phyloP scores from a whole-genome alignment of 2,113 vertebrate species.

The Pseudopipra pipra region DNA sequence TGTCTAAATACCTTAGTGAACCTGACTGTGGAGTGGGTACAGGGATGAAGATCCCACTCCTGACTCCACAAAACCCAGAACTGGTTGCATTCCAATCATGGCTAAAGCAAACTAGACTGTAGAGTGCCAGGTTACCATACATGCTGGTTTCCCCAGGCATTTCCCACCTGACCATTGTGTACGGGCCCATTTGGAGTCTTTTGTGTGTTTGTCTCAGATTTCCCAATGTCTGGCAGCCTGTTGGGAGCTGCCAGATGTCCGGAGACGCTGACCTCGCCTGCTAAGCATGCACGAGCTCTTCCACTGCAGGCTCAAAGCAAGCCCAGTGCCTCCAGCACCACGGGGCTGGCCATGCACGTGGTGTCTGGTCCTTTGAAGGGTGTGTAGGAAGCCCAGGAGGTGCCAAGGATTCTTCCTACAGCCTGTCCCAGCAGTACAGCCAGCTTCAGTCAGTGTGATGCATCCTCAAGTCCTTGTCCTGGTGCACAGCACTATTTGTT shows the following conservation, averaged over 20 bases:
- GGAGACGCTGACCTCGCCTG: not conserved
- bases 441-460: not conserved
- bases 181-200: not conserved
- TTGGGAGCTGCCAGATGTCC: conserved; percentile 46
- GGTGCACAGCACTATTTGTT: not conserved
- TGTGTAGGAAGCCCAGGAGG: not conserved
- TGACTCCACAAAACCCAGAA: not conserved
- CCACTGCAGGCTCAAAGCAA: not conserved
- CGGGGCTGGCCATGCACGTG: rapidly evolving
- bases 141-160: not conserved
- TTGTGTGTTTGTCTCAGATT: conserved; percentile 1
- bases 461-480: not conserved
- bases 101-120: not conserved
- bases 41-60: not conserved
- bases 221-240: conserved; percentile 29
- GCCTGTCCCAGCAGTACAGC: not conserved
- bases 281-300: not conserved
- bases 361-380: not conserved
- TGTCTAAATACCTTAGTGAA: not conserved
- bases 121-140: not conserved
- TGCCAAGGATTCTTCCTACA: not conserved
- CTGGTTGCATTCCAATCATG: not conserved
- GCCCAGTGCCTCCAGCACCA: not conserved
- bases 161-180: not conserved
- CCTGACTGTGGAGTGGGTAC: not conserved